Evolutionary conservation across 1,140 invertebrate genomes (phyloP).

Genomic region (Schmidtea mediterranea): DNA sequence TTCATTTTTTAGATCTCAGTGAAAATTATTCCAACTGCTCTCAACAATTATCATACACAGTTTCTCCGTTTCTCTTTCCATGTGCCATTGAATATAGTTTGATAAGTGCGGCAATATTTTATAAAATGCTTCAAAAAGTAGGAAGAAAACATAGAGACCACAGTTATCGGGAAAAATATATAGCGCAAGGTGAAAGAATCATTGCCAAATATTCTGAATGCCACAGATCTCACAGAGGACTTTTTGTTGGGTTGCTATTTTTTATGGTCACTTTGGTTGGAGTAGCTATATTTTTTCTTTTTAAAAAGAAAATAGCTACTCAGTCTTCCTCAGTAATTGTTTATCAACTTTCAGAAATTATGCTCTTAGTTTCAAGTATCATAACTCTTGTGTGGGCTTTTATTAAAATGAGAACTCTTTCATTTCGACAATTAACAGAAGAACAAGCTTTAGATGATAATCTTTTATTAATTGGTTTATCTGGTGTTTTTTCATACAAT

Average conservation of each 20-base stretch:
- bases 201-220: neutral
- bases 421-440: slow-evolving; percentile 48
- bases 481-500: slow-evolving; percentile 69
- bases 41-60: too few relatives aligned
- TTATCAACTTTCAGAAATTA: slow-evolving; percentile 63
- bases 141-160: slow-evolving; percentile 6
- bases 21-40: too few relatives aligned
- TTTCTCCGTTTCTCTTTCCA: slow-evolving; percentile 68
- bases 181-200: neutral
- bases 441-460: slow-evolving; percentile 62
- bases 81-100: slow-evolving; percentile 84
- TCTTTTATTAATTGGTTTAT: slow-evolving; percentile 60
- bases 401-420: slow-evolving; percentile 41
- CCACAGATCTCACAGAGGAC: neutral
- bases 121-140: slow-evolving; percentile 18
- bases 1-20: too few relatives aligned
- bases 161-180: neutral
- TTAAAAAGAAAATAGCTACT: slow-evolving; percentile 38
- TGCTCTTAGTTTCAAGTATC: slow-evolving; percentile 40
- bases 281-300: neutral
- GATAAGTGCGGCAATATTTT: slow-evolving; percentile 60
- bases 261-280: neutral
- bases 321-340: slow-evolving; percentile 54
- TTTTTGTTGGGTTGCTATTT: neutral
- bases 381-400: slow-evolving; percentile 29